Conservation (phyloP, 2,888 invertebrate genomes). For the Ornithoptera priamus region DNA sequence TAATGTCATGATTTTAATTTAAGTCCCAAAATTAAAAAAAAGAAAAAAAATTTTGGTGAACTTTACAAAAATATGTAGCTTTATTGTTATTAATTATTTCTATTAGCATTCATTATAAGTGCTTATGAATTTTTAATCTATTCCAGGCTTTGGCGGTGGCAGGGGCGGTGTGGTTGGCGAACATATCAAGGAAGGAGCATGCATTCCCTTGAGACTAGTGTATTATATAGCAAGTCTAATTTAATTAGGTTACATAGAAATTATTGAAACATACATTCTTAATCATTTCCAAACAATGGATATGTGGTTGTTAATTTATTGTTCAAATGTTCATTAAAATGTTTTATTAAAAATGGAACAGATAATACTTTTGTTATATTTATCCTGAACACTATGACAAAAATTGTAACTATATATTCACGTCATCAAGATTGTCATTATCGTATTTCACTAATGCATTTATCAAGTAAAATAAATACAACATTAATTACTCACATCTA, state of each 20-base stretch:
- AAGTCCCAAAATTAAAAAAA: no score
- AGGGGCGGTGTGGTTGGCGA: conserved; percentile 70
- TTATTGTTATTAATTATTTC: no score
- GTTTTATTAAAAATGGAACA: conserved; percentile 7
- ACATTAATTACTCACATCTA: background rate
- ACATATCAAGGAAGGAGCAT: conserved; percentile 63
- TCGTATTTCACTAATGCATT: background rate
- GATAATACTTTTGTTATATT: background rate
- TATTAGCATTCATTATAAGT: no score
- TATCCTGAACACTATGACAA: background rate
- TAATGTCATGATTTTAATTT: no score
- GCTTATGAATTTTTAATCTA: conserved; percentile 29
- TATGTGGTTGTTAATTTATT: conserved; percentile 22
- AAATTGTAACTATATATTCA: background rate
- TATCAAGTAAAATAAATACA: background rate
- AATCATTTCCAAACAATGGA: background rate
- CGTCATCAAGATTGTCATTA: no score
- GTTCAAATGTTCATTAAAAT: conserved; percentile 5
- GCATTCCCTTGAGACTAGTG: conserved; percentile 46
- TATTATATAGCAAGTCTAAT: background rate
- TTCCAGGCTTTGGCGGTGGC: conserved; percentile 63
- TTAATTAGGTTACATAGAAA: conserved; percentile 12
- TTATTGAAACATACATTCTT: conserved; percentile 1
- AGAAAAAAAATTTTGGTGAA: no score
- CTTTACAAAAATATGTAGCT: no score